Evolutionary conservation across 2,888 invertebrate genomes (phyloP).

Genomic region (Trichopoda pennipes): DNA sequence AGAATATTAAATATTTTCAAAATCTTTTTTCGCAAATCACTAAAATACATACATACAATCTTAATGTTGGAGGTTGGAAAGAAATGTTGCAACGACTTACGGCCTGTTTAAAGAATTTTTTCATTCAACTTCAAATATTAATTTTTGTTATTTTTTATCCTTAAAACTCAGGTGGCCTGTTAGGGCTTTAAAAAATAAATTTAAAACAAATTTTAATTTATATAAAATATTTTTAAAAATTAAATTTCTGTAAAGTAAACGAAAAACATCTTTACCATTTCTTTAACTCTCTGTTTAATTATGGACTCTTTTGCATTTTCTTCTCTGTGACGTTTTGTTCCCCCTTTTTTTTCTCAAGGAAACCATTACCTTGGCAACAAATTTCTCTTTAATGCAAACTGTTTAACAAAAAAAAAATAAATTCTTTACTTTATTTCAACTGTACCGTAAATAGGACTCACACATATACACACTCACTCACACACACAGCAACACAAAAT

Average conservation of each 20-base stretch:
- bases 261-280: too few species aligned
- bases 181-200: too few species aligned
- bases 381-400: conserved; percentile 44
- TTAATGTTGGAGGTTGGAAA: too few species aligned
- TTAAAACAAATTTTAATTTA: too few species aligned
- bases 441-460: conserved; percentile 62
- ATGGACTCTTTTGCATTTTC: not conserved
- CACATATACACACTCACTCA: too few species aligned
- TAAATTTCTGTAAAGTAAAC: too few species aligned
- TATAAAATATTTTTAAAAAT: too few species aligned
- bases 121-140: too few species aligned
- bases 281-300: too few species aligned
- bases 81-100: not conserved
- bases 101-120: too few species aligned
- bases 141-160: too few species aligned
- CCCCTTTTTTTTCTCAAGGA: not conserved
- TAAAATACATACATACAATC: not conserved
- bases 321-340: not conserved
- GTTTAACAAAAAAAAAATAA: not conserved
- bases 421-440: conserved; percentile 45
- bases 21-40: not conserved
- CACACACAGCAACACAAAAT: not conserved
- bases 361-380: conserved; percentile 68
- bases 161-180: too few species aligned
- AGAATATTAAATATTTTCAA: not conserved